Conservation (phyloP, 2,113 vertebrate genomes). For the Aptenodytes patagonicus region DNA sequence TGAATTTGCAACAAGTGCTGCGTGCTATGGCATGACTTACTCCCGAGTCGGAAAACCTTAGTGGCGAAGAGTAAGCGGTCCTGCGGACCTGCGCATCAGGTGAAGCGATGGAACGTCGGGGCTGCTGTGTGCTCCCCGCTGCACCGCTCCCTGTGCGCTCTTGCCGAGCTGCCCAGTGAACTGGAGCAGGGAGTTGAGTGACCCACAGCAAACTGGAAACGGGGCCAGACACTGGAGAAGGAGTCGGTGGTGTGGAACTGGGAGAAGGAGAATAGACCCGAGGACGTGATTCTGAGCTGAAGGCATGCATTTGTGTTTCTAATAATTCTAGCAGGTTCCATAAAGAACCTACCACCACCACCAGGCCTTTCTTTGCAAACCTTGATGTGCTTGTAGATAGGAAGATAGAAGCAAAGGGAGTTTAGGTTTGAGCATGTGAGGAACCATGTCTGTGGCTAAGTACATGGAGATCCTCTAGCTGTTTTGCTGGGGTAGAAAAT, state of each 20-base stretch:
- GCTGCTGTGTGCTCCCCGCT: background rate
- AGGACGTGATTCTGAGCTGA: background rate
- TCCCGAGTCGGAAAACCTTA: background rate
- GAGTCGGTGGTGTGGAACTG: background rate
- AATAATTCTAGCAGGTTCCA: background rate
- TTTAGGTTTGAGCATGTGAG: no score
- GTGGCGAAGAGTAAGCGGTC: no score
- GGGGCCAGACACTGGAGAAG: background rate
- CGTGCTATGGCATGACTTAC: background rate
- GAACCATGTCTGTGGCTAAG: background rate
- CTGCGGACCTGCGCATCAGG: background rate
- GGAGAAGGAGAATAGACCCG: background rate
- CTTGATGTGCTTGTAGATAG: background rate
- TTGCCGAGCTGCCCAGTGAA: background rate
- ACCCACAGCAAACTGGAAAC: background rate
- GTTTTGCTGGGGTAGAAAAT: background rate
- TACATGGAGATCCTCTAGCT: background rate
- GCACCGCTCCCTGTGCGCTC: no score
- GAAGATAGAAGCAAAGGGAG: background rate
- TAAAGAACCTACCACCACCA: background rate
- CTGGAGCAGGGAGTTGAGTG: background rate
- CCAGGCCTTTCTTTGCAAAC: background rate
- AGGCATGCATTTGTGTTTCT: background rate
- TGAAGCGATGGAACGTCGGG: accelerated
- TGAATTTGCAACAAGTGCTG: background rate